phyloP scores from a whole-genome alignment of 2,113 vertebrate species.

The Macrotus californicus region DNA sequence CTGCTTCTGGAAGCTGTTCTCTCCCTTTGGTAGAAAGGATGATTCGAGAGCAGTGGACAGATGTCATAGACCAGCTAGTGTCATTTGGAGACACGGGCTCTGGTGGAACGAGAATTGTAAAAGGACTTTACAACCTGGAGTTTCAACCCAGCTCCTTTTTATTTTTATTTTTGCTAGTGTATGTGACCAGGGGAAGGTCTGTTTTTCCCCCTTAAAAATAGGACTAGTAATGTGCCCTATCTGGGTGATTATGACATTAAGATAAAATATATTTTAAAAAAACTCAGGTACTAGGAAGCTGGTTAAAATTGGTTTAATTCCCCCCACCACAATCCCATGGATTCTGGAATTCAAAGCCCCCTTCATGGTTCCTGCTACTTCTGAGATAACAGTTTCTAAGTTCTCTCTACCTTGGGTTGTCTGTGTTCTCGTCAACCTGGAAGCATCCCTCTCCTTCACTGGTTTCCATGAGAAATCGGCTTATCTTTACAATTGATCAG shows the following conservation, averaged over 20 bases:
- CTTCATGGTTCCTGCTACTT: background rate
- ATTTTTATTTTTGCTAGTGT: too few relatives aligned
- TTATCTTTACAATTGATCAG: background rate
- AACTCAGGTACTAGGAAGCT: background rate
- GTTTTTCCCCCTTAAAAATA: background rate
- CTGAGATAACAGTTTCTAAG: background rate
- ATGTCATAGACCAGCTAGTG: background rate
- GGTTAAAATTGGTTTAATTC: background rate
- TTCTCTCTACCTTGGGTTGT: background rate
- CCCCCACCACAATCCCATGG: rapidly evolving
- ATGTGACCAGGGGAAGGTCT: background rate
- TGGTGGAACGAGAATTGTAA: background rate
- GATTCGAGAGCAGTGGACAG: background rate
- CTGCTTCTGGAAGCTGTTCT: background rate
- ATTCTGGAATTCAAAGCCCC: background rate
- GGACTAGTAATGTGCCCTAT: background rate
- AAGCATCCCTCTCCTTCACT: background rate
- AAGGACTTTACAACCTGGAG: background rate
- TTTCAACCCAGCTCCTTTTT: too few relatives aligned
- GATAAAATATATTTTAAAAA: too few relatives aligned
- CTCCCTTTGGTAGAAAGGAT: background rate
- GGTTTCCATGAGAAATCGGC: background rate
- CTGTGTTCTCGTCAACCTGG: background rate
- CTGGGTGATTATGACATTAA: background rate
- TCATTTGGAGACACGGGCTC: background rate